phyloP scores from a whole-genome alignment of 2,888 invertebrate genomes.

The Oligia strigilis region DNA sequence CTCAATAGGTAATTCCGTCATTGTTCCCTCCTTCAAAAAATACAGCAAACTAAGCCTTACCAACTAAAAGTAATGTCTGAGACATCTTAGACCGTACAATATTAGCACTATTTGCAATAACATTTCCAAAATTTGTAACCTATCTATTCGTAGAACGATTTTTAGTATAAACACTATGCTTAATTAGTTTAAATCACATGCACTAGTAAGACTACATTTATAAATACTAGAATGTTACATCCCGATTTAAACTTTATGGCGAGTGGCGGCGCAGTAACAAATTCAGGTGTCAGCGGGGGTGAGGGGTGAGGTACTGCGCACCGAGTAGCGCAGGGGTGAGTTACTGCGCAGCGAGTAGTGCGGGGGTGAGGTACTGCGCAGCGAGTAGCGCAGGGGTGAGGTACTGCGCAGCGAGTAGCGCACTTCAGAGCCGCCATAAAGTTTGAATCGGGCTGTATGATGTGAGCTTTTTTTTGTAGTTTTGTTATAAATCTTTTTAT shows the following conservation, averaged over 20 bases:
- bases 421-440: neutral
- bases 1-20: slow-evolving; percentile 41
- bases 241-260: neutral
- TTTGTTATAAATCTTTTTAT: slow-evolving; percentile 24
- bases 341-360: too few relatives aligned
- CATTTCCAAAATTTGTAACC: slow-evolving; percentile 65
- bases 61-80: slow-evolving; percentile 65
- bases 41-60: slow-evolving; percentile 41
- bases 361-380: neutral
- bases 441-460: neutral
- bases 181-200: slow-evolving; percentile 72
- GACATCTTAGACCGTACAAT: slow-evolving; percentile 66
- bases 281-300: neutral
- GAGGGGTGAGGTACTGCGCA: neutral
- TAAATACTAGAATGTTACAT: slow-evolving; percentile 57
- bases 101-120: slow-evolving; percentile 62
- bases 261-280: neutral
- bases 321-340: too few relatives aligned
- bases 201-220: slow-evolving; percentile 68
- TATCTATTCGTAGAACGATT: slow-evolving; percentile 65
- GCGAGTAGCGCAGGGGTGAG: too few relatives aligned
- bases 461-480: slow-evolving; percentile 59
- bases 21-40: slow-evolving; percentile 24
- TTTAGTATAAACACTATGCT: slow-evolving; percentile 69
- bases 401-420: too few relatives aligned